Evolutionary conservation across 2,888 invertebrate genomes (phyloP).

Genomic region (Brenthis hecate): DNA sequence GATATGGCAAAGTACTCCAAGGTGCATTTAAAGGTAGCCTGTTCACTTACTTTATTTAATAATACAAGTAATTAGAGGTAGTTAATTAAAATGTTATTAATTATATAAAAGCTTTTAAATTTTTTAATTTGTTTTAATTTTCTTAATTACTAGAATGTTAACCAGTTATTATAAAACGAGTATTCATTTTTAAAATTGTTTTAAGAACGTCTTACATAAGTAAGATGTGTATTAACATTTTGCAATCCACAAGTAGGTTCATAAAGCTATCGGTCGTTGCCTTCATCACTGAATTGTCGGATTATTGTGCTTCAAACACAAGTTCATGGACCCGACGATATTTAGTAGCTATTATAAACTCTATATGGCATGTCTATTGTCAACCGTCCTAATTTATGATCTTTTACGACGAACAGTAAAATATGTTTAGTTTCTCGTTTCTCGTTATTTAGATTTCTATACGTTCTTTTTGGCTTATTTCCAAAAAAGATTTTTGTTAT

Average conservation of each 20-base stretch:
- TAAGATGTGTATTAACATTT: background rate
- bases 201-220: background rate
- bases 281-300: constrained; percentile 56
- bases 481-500: too few relatives aligned
- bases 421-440: background rate
- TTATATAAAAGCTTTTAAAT: too few relatives aligned
- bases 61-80: background rate
- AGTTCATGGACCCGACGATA: constrained; percentile 74
- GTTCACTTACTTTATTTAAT: background rate
- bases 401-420: constrained; percentile 32
- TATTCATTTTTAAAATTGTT: background rate
- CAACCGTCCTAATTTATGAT: constrained; percentile 52
- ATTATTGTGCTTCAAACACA: constrained; percentile 54
- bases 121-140: too few relatives aligned
- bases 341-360: constrained; percentile 61
- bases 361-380: constrained; percentile 21
- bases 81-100: too few relatives aligned
- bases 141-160: too few relatives aligned
- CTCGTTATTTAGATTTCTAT: background rate
- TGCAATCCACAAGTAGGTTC: constrained; percentile 10
- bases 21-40: background rate
- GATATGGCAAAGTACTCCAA: background rate
- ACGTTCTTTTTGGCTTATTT: too few relatives aligned
- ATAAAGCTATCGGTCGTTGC: constrained; percentile 47
- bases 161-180: too few relatives aligned